Percentiles rank a stretch among this genome's conserved stretches.
These are phyloP conservation scores for Megalops atlanticus DNA, from an alignment of 2,113 vertebrate species.

Conservation along the genomic window DNA sequence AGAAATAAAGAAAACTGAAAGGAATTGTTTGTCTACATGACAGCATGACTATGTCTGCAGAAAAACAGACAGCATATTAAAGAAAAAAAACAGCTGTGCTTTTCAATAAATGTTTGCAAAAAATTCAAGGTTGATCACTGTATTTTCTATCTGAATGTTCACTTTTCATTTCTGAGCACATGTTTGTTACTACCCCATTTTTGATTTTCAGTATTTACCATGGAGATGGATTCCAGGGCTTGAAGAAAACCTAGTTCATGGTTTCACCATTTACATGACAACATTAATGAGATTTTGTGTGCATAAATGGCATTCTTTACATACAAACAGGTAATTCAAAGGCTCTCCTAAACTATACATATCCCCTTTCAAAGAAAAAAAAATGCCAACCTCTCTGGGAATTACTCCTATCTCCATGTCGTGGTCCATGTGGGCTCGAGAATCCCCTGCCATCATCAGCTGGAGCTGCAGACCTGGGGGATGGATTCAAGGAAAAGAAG, in stretches of 20 bases:
- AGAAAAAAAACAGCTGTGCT: not conserved
- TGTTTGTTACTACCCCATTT: not conserved
- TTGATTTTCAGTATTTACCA: not conserved
- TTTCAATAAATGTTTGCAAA: not conserved
- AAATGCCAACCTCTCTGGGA: constrained; percentile 9
- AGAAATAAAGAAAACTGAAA: not conserved
- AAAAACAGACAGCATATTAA: not conserved
- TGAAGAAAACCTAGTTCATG: not conserved
- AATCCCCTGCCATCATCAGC: constrained; percentile 27
- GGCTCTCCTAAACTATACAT: too few species aligned
- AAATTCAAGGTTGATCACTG: not conserved
- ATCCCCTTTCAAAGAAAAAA: not conserved
- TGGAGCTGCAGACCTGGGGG: not conserved
- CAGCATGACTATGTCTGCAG: not conserved
- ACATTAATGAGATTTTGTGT: not conserved
- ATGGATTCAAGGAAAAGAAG: too few species aligned
- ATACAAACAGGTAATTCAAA: too few species aligned
- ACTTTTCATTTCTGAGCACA: not conserved
- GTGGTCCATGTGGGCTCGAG: not conserved
- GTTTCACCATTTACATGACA: not conserved
- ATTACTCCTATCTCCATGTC: constrained; percentile 20
- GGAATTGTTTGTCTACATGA: not conserved
- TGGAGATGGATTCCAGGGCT: not conserved
- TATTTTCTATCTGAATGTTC: not conserved
- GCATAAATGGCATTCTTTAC: too few species aligned